Base-by-base conservation (phyloP, 2,797 vertebrate genomes). In the Gallinago nigripennis region DNA sequence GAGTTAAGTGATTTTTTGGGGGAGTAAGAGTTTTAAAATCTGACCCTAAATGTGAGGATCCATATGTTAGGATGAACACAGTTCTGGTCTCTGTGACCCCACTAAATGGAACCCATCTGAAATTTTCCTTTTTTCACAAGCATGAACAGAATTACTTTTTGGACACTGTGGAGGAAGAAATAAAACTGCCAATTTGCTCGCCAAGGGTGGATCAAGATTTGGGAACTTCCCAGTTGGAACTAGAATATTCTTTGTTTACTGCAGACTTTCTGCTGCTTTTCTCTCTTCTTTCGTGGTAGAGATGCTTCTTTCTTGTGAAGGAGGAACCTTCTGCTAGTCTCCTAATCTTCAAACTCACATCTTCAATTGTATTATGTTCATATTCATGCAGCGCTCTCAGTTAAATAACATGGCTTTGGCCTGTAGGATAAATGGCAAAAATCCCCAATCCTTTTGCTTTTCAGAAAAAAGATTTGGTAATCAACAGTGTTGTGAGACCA, bases 381-480 rank as follows among this genome's bases (percentile, higher is more conserved):
- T 39, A 57, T 19, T 82, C 27, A 28, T 33, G 39, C 10, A 31
- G 54, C 12, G 12, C 16, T 84, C 21, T 69, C 37, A 77, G 45
- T 43, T 78, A 72, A 88, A 70, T 48, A 65, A 76, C 11, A n/a
- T 73, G 58, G 18, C 61, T 88, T 76, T 93, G 68, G 31, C 60
- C 75, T 70, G 17, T 79, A 23, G 41, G 28, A 84, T 86, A 87
- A 88, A 88, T 69, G 73, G 58, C 72, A 95, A 33, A 78, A 60
- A 69, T n/a, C 39, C 65, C 41, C 13, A 79, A 8, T 76, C 15
- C 9, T 92, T 92, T 50, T 39, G 56, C 43, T 91, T 96, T 96
- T 95, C 31, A 78, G 76, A 92, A 95, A 89, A 64, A 30, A 90
- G 16, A 75, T 87, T 75, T 90, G 66, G 48, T 57, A 77, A 69